Base-by-base conservation (phyloP, 2,797 vertebrate genomes). In the Gymnopithys bicolor region DNA sequence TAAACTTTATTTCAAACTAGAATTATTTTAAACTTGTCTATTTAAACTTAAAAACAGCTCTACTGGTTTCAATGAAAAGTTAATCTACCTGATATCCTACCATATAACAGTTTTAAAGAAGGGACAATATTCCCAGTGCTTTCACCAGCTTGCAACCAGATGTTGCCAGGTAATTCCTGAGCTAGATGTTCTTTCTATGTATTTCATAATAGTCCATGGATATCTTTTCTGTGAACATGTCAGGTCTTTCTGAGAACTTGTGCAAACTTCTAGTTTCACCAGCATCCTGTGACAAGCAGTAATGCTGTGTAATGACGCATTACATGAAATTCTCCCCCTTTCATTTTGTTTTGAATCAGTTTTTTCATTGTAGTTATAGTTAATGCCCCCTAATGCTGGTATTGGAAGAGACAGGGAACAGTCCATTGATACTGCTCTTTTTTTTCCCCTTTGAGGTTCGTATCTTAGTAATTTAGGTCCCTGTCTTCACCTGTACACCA, bases 271-370 rank as follows among this genome's bases (percentile, higher is more conserved):
- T 28, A 67, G 58, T n/a, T 81, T 71, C n/a, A 28, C 25, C 73
- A 71, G 51, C 24, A 46, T 53, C 53, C 43, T 35, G 24, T 56
- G 49, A 58, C 62, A 88, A 88, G 32, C 55, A 66, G 18, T 84
- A 55, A 33, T 0, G 0, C n/a, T 21, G 35, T 7, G 1, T 58
- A 71, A 32, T 78, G 33, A 46, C n/a, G 58, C 81, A 19, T n/a
- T 5, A 5, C 1, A 4, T 75, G 70, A 82, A 76, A 84, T 35
- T 39, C 48, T 68, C 82, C 43, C 59, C 21, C 43, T 75, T 74
- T 68, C 37, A 53, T 7, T 55, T 81, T 70, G 30, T n/a, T 92
- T 62, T 21, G 19, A 70, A 63, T 58, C 8, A 5, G 0, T 41
- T 76, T 69, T 62, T 83, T 77, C 56, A 11, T 32, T 73, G 41